Conservation (phyloP, 92 coral and sea anemone species). For the Paragorgia papillata region DNA sequence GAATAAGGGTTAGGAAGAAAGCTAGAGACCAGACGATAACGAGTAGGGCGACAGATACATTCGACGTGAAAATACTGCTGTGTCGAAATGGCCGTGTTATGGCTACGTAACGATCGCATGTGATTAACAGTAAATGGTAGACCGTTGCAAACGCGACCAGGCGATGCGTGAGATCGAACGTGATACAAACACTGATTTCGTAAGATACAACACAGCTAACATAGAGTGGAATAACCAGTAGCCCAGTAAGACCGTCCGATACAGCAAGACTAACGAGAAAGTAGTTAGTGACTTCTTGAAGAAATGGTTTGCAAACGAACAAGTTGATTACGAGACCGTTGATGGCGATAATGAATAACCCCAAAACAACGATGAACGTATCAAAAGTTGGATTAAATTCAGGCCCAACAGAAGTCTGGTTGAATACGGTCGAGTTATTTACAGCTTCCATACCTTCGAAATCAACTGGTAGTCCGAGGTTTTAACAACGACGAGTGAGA, state of each 20-base stretch:
- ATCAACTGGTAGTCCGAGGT: too few relatives aligned
- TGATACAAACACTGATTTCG: constrained; percentile 5
- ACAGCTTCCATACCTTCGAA: background rate
- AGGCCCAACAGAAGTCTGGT: background rate
- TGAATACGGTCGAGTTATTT: background rate
- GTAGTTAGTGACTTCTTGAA: constrained; percentile 37
- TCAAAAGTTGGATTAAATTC: background rate
- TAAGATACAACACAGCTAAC: background rate
- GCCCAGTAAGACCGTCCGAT: constrained; percentile 28
- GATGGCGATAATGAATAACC: constrained; percentile 15
- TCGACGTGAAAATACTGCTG: constrained; percentile 9
- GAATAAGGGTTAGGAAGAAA: constrained; percentile 13
- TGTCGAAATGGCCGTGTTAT: constrained; percentile 40
- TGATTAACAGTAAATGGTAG: constrained; percentile 38
- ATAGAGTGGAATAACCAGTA: constrained; percentile 14
- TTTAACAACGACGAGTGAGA: too few relatives aligned
- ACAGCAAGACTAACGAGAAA: constrained; percentile 41
- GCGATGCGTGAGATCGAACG: constrained; percentile 34
- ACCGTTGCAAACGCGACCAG: constrained; percentile 38
- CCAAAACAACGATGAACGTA: constrained; percentile 7
- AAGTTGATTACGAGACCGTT: constrained; percentile 22
- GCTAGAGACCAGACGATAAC: constrained; percentile 11
- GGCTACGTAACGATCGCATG: constrained; percentile 32
- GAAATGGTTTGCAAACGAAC: constrained; percentile 28
- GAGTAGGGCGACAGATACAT: background rate